These are phyloP conservation scores for Rhyacichthys aspro DNA, from an alignment of 2,797 vertebrate species.

Conservation along the genomic window DNA sequence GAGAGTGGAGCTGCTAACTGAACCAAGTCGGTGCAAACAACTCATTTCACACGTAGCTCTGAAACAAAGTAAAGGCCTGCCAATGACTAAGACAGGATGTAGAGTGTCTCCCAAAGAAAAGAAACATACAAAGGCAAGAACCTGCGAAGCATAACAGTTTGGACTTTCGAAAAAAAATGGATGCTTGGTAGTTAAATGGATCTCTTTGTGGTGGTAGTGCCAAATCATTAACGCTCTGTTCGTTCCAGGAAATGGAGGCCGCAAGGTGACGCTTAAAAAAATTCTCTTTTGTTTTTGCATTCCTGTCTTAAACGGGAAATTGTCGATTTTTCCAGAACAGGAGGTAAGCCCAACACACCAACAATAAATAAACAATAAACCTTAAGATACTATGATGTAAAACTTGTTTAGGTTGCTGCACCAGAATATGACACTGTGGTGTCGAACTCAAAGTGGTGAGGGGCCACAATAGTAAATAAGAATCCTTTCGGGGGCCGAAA, in stretches of 20 bases:
- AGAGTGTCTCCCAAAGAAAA: not conserved
- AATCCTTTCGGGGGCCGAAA: too few relatives aligned
- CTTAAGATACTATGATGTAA: too few relatives aligned
- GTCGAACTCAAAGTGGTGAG: too few relatives aligned
- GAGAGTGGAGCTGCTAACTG: not conserved
- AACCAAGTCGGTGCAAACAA: not conserved
- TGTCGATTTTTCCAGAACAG: not conserved
- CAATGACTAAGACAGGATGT: not conserved
- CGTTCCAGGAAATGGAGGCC: not conserved
- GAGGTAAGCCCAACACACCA: too few relatives aligned
- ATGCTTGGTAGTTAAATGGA: not conserved
- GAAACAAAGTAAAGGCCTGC: not conserved
- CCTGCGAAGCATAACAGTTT: not conserved
- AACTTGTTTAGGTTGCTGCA: too few relatives aligned
- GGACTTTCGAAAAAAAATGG: not conserved
- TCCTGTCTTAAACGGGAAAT: not conserved
- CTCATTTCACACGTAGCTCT: conserved; percentile 7
- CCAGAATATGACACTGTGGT: too few relatives aligned
- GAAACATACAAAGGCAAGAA: not conserved
- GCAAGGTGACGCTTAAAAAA: not conserved
- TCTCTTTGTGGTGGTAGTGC: not conserved
- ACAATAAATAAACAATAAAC: too few relatives aligned
- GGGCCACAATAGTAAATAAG: too few relatives aligned
- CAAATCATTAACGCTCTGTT: not conserved
- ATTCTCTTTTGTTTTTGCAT: not conserved